Evolutionary conservation across 2,888 invertebrate genomes (phyloP), one percentile per base, ranked within the genome.

Genomic region (Zygogramma bicolorata): DNA sequence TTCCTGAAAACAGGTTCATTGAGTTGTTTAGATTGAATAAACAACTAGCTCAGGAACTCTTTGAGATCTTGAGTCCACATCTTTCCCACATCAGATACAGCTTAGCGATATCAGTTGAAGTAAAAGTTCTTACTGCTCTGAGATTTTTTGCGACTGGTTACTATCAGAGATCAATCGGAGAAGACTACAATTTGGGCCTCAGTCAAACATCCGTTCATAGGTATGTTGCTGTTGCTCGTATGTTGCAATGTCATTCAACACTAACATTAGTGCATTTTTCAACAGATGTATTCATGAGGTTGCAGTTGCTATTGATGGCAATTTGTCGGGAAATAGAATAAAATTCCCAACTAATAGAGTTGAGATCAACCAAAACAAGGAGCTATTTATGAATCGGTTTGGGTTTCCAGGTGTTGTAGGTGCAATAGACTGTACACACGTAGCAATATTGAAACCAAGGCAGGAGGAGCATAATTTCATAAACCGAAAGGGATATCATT

Each of bases 401-500:
- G 34, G n/a, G n/a, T n/a, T n/a, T n/a, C n/a, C n/a, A n/a, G 69
- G 73, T 3, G 18, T 31, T 10, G 25, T 73, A 29, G 70, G 73
- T 18, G 73, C 73, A 20, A 73, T 73, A 31, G 38, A 65, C 58
- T 71, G 58, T 25, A 63, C 57, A 42, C 63, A 63, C 38, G 27
- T 63, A 25, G 34, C 57, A 25, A 31, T 63, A 10, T 27, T 74
- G 20, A 60, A 59, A 65, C 74, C 71, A 10, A 22, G 2, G 8
- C 15, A 57, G 7, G 68, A 71, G 22, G 68, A 65, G 53, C 71
- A 71, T 49, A 63, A 68, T 68, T 71, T 57, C 38, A 15, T 73
- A 13, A 73, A 70, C 53, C 27, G 70, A 15, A 73, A 73, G 20
- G 67, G 70, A 46, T 70, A 62, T 25, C 67, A 73, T 22, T 73